These are phyloP conservation scores for Nephrotoma guestfalica DNA, from an alignment of 2,888 invertebrate genomes.

Conservation along the genomic window DNA sequence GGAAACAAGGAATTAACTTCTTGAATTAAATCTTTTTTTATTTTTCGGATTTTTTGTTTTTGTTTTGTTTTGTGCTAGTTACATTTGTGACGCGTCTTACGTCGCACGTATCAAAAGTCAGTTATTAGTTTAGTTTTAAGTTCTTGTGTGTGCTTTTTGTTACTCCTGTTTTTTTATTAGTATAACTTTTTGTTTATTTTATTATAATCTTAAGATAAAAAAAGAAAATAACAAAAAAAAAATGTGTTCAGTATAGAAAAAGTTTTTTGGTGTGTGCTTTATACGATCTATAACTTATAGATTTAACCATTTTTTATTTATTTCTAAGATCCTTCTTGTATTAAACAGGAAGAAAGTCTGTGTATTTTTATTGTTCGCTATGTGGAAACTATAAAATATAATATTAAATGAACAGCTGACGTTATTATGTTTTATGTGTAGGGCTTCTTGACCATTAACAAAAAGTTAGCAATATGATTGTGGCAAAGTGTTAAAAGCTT, in stretches of 20 bases:
- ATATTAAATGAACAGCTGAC: background rate
- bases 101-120: conserved; percentile 24
- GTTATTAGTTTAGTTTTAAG: background rate
- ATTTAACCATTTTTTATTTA: background rate
- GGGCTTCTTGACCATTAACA: background rate
- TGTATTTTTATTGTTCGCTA: background rate
- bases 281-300: background rate
- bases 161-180: background rate
- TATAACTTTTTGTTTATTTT: background rate
- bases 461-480: background rate
- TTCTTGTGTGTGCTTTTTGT: background rate
- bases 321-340: background rate
- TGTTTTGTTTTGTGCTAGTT: conserved; percentile 23
- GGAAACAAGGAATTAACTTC: background rate
- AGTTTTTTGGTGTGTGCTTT: background rate
- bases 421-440: background rate
- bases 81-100: conserved; percentile 34
- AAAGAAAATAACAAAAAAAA: background rate
- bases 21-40: background rate
- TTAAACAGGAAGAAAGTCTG: background rate
- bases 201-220: background rate
- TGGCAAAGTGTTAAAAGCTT: background rate
- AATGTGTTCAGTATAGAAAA: background rate
- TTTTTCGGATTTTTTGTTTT: conserved; percentile 1
- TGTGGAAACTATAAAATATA: background rate